Evolutionary conservation across 2,797 vertebrate species (phyloP).

Genomic region (Orientallactaga sibirica): DNA sequence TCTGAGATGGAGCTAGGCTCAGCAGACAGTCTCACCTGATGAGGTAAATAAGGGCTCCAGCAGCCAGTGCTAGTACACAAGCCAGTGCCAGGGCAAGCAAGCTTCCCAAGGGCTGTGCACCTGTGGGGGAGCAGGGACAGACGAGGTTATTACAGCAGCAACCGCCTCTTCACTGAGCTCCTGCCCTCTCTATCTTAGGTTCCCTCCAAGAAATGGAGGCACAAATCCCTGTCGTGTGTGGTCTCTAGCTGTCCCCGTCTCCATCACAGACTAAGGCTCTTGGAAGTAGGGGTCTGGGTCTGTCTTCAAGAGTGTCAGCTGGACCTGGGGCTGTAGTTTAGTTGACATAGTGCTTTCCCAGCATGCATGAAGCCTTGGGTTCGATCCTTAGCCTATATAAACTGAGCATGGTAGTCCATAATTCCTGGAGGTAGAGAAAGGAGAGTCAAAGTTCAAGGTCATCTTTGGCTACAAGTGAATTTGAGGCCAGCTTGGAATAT

Average conservation of each 20-base stretch:
- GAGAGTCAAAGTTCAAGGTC: no score
- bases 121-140: slow-evolving; percentile 64
- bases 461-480: no score
- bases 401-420: no score
- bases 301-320: neutral
- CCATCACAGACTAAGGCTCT: neutral
- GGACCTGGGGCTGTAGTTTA: no score
- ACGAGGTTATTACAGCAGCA: fast-evolving
- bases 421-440: no score
- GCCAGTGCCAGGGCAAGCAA: slow-evolving; percentile 69
- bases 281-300: neutral
- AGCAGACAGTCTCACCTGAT: slow-evolving; percentile 82
- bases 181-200: neutral
- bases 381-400: no score
- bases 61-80: slow-evolving; percentile 77
- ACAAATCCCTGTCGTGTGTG: neutral
- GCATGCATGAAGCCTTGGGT: no score
- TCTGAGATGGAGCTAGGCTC: neutral
- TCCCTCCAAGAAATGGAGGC: neutral
- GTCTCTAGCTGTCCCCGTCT: neutral
- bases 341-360: no score
- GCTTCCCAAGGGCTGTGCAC: slow-evolving; percentile 73
- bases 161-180: neutral
- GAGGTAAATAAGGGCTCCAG: slow-evolving; percentile 80
- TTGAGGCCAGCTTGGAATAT: no score